A percentile compares a stretch with the other conserved stretches of the same genome.
Conservation (phyloP, 2,797 vertebrate species). For the Molossus alvarezi region DNA sequence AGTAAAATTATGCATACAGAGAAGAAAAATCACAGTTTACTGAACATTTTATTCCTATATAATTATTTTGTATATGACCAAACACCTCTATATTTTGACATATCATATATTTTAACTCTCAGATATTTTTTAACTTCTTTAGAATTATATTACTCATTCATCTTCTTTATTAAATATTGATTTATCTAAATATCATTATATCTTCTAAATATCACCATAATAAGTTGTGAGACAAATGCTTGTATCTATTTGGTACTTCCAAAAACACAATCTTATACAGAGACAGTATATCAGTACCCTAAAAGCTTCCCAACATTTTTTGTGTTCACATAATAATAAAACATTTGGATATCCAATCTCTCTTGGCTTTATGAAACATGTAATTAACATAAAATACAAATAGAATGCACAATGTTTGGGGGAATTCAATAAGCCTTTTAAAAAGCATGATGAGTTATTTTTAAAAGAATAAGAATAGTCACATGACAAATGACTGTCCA, state of each 20-base stretch:
- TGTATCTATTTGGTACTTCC: background rate
- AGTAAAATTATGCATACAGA: background rate
- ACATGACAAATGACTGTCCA: background rate
- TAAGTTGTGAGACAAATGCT: background rate
- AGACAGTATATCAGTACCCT: background rate
- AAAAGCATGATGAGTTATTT: background rate
- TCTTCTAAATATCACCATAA: background rate
- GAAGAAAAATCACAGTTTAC: background rate
- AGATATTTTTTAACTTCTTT: background rate
- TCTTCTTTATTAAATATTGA: background rate
- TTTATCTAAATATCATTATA: constrained; percentile 17
- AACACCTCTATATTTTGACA: background rate
- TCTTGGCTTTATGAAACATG: background rate
- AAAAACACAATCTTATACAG: background rate
- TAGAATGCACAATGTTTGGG: background rate
- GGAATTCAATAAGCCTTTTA: background rate
- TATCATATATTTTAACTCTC: background rate
- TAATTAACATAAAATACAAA: background rate
- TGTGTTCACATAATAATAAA: background rate
- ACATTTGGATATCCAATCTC: background rate
- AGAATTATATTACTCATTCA: background rate
- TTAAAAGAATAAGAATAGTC: background rate
- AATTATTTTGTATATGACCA: background rate
- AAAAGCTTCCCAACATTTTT: background rate
- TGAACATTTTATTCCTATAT: background rate